phyloP scores from a whole-genome alignment of 2,888 invertebrate genomes.

The Drosophila pseudotalamancana region DNA sequence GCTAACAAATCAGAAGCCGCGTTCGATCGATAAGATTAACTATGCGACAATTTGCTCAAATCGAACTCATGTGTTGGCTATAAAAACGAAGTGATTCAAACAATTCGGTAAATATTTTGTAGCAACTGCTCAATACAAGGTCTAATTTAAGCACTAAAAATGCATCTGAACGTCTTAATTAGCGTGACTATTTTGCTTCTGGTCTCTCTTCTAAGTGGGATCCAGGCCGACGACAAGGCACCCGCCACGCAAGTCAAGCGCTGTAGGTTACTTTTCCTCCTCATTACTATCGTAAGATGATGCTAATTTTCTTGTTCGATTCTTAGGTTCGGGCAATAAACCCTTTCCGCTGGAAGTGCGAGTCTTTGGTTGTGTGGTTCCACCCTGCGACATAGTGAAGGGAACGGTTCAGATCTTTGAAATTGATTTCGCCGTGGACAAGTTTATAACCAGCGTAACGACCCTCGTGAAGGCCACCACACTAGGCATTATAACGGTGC shows the following conservation, averaged over 20 bases:
- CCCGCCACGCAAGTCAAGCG: slow-evolving; percentile 66
- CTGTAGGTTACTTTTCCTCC: slow-evolving; percentile 53
- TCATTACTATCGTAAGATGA: background rate
- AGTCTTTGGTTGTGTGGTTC: slow-evolving; percentile 72
- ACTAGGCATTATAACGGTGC: slow-evolving; percentile 79
- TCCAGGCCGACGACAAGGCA: slow-evolving; percentile 21
- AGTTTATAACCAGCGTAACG: slow-evolving; percentile 61
- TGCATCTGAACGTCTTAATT: slow-evolving; percentile 38
- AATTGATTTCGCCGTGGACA: slow-evolving; percentile 77
- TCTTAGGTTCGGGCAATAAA: slow-evolving; percentile 64
- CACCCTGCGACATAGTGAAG: slow-evolving; percentile 81
- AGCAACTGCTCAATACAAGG: slow-evolving; percentile 27
- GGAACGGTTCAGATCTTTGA: slow-evolving; percentile 73
- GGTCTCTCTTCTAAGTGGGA: background rate
- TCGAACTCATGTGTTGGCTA: slow-evolving; percentile 19
- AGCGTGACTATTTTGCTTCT: slow-evolving; percentile 39
- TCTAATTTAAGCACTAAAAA: slow-evolving; percentile 24
- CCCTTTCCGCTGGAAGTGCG: slow-evolving; percentile 77
- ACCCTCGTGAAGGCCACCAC: slow-evolving; percentile 79
- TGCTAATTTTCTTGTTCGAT: background rate
- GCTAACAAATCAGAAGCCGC: slow-evolving; percentile 32
- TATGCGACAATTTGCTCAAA: slow-evolving; percentile 18
- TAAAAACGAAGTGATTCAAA: slow-evolving; percentile 34
- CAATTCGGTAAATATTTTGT: slow-evolving; percentile 25
- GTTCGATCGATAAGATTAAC: slow-evolving; percentile 35